Conservation (phyloP, 2,113 vertebrate genomes). For the Ginglymostoma cirratum region DNA sequence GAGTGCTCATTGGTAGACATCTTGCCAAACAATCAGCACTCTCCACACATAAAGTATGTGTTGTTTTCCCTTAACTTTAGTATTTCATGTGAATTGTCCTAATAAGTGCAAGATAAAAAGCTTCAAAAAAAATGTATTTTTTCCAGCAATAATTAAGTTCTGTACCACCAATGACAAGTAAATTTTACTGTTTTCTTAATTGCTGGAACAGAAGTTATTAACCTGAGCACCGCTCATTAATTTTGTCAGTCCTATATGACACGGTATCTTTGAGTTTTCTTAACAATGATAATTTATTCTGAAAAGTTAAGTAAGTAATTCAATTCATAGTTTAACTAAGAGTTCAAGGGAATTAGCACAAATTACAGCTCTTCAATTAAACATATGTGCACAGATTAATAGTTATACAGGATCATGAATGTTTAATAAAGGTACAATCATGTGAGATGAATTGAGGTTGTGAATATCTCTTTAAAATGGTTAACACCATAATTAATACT, state of each 20-base stretch:
- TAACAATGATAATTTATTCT: not conserved
- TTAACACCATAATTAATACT: not conserved
- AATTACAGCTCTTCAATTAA: not conserved
- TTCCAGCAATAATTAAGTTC: too few species aligned
- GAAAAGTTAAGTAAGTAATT: not conserved
- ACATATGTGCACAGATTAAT: not conserved
- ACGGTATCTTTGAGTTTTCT: not conserved
- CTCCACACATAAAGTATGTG: too few species aligned
- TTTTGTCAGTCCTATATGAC: not conserved
- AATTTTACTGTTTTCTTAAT: not conserved
- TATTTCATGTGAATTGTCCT: too few species aligned
- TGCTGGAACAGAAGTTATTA: not conserved
- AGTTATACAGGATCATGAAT: not conserved
- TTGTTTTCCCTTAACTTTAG: too few species aligned
- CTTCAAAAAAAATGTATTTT: too few species aligned
- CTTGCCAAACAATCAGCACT: too few species aligned
- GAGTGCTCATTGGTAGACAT: too few species aligned
- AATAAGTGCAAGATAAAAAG: too few species aligned
- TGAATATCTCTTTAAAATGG: not conserved
- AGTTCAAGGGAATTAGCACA: not conserved
- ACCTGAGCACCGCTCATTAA: not conserved
- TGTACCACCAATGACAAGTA: too few species aligned
- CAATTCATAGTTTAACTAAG: not conserved
- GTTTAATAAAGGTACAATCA: not conserved
- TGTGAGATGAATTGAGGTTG: not conserved